These are phyloP conservation scores for Zygogramma bicolorata DNA, from an alignment of 2,888 invertebrate species.

Conservation along the genomic window DNA sequence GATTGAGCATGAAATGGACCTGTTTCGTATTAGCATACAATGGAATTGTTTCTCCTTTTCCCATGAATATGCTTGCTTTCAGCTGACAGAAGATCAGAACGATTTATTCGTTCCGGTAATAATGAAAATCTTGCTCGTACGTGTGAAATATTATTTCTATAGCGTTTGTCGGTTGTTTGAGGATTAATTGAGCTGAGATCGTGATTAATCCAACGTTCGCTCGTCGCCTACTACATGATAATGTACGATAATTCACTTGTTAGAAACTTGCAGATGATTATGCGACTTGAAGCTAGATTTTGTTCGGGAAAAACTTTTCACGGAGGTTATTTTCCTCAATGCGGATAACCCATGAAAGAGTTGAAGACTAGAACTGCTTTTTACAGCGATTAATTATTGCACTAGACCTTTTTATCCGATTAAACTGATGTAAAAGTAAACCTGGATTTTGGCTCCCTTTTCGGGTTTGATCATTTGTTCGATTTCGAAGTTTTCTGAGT, in stretches of 20 bases:
- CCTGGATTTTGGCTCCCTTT: too few species aligned
- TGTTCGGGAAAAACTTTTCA: too few species aligned
- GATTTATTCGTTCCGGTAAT: neutral
- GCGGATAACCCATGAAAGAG: too few species aligned
- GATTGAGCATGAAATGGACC: slow-evolving; percentile 34
- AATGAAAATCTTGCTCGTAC: slow-evolving; percentile 1
- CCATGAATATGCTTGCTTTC: slow-evolving; percentile 35
- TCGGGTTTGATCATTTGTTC: too few species aligned
- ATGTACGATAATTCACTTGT: neutral
- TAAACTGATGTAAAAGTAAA: too few species aligned
- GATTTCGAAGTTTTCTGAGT: too few species aligned
- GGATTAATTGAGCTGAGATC: neutral
- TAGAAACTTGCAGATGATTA: neutral
- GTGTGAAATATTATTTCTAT: neutral
- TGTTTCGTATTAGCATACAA: slow-evolving; percentile 32
- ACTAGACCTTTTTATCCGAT: too few species aligned
- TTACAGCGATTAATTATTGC: too few species aligned
- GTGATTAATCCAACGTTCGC: neutral
- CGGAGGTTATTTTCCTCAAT: too few species aligned
- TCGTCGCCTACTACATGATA: neutral
- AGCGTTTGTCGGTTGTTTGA: neutral
- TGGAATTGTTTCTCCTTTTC: slow-evolving; percentile 34
- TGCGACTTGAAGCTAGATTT: neutral
- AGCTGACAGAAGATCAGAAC: slow-evolving; percentile 1
- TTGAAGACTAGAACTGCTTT: too few species aligned